phyloP scores from a whole-genome alignment of 1,140 invertebrate species.

The Drosophila quadrilineata region DNA sequence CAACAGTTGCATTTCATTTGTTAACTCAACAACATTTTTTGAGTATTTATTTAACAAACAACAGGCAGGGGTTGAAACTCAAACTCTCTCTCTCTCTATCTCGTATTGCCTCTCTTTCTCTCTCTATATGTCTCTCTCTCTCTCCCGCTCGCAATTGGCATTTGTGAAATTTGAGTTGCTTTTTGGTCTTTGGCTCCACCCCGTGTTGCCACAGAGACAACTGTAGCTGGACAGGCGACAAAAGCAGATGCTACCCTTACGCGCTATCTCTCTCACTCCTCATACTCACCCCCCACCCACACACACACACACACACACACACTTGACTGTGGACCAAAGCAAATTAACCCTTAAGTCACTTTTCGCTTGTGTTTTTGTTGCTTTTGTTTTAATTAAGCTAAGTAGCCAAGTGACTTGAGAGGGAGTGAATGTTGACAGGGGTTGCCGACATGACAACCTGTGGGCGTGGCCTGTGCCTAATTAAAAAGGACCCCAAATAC shows the following conservation, averaged over 20 bases:
- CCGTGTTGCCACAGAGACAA: slow-evolving; percentile 37
- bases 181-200: slow-evolving; percentile 52
- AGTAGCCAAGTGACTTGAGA: slow-evolving; percentile 45
- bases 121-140: too few species aligned
- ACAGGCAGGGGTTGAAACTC: slow-evolving; percentile 49
- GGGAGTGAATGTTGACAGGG: slow-evolving; percentile 7
- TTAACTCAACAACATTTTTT: slow-evolving; percentile 5
- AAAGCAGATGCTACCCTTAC: neutral
- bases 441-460: neutral
- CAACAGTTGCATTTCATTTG: slow-evolving; percentile 10
- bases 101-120: too few species aligned
- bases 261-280: neutral
- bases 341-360: slow-evolving; percentile 71
- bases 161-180: slow-evolving; percentile 38
- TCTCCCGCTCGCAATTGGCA: slow-evolving; percentile 15
- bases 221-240: slow-evolving; percentile 22
- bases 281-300: neutral
- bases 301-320: neutral
- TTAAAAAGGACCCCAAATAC: slow-evolving; percentile 46
- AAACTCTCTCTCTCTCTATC: too few species aligned
- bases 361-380: too few species aligned
- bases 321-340: neutral
- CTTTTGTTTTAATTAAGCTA: slow-evolving; percentile 78
- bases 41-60: slow-evolving; percentile 66
- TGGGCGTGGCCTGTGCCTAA: slow-evolving; percentile 54